These are phyloP conservation scores for Dasyprocta punctata DNA, from an alignment of 2,113 vertebrate species.

Conservation along the genomic window DNA sequence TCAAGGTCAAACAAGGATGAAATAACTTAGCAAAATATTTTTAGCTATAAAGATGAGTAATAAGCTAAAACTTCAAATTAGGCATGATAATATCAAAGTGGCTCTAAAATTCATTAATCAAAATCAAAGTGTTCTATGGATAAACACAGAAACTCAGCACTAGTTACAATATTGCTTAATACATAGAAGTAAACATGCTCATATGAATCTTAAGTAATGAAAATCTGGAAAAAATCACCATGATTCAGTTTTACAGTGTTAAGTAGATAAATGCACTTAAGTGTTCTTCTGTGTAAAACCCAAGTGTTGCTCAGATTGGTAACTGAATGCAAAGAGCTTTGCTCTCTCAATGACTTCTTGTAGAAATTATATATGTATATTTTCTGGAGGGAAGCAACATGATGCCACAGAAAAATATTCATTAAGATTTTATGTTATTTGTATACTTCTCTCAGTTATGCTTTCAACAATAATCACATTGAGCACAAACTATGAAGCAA, in stretches of 20 bases:
- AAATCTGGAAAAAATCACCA: background rate
- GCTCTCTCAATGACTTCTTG: background rate
- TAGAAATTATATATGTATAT: background rate
- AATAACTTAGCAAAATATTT: slow-evolving; percentile 32
- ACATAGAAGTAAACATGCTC: background rate
- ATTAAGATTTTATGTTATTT: background rate
- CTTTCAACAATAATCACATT: background rate
- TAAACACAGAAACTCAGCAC: background rate
- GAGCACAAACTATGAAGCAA: background rate
- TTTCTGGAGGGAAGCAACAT: background rate
- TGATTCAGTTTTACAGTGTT: background rate
- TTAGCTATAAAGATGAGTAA: slow-evolving; percentile 48
- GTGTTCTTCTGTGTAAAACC: background rate
- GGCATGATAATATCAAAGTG: slow-evolving; percentile 56
- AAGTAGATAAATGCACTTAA: background rate
- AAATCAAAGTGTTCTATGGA: slow-evolving; percentile 7
- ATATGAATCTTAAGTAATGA: background rate
- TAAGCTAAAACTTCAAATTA: background rate
- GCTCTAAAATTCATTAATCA: slow-evolving; percentile 65
- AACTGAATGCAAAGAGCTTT: background rate
- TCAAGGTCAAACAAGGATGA: slow-evolving; percentile 18
- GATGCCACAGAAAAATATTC: background rate
- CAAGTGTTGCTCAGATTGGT: background rate
- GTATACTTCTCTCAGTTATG: background rate
- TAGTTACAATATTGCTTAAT: background rate